Conservation (phyloP, 1,140 invertebrate species). For the Achroia grisella region DNA sequence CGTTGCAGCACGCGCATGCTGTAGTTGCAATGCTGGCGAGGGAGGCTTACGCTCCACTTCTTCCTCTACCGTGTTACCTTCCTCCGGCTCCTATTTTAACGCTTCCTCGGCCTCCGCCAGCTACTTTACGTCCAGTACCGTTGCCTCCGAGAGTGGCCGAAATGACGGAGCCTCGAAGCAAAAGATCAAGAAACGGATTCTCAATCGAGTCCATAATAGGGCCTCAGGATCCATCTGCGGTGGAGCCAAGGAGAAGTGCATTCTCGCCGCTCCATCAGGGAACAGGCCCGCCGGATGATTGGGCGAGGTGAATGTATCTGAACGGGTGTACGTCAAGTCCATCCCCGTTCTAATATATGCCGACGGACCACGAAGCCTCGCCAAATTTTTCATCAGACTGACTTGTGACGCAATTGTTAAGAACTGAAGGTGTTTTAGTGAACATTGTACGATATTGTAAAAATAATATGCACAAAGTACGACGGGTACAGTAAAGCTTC, state of each 20-base stretch:
- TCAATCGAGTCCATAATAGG: slow-evolving; percentile 70
- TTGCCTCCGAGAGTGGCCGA: slow-evolving; percentile 49
- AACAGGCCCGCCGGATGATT: slow-evolving; percentile 62
- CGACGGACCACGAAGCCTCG: slow-evolving; percentile 17
- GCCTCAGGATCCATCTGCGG: slow-evolving; percentile 34
- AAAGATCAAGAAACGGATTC: slow-evolving; percentile 66
- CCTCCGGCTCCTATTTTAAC: slow-evolving; percentile 55
- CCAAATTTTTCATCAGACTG: slow-evolving; percentile 1
- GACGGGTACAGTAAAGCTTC: slow-evolving; percentile 6
- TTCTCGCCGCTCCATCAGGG: slow-evolving; percentile 60
- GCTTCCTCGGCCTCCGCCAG: slow-evolving; percentile 56
- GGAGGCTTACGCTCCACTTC: slow-evolving; percentile 61
- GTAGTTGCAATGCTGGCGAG: slow-evolving; percentile 64
- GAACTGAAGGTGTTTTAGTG: slow-evolving; percentile 3
- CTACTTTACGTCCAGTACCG: slow-evolving; percentile 55
- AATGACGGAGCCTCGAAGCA: slow-evolving; percentile 47
- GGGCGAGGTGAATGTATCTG: slow-evolving; percentile 67
- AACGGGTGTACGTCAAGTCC: slow-evolving; percentile 34
- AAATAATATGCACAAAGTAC: neutral
- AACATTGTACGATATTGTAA: slow-evolving; percentile 5
- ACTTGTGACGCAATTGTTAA: slow-evolving; percentile 2
- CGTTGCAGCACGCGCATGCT: slow-evolving; percentile 64
- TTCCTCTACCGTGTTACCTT: slow-evolving; percentile 62
- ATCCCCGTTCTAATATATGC: slow-evolving; percentile 31
- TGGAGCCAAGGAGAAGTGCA: slow-evolving; percentile 55